Evolutionary conservation across 92 coral and sea anemone genomes (phyloP), one percentile per base, ranked within the genome.

Genomic region (Bergia sp.): DNA sequence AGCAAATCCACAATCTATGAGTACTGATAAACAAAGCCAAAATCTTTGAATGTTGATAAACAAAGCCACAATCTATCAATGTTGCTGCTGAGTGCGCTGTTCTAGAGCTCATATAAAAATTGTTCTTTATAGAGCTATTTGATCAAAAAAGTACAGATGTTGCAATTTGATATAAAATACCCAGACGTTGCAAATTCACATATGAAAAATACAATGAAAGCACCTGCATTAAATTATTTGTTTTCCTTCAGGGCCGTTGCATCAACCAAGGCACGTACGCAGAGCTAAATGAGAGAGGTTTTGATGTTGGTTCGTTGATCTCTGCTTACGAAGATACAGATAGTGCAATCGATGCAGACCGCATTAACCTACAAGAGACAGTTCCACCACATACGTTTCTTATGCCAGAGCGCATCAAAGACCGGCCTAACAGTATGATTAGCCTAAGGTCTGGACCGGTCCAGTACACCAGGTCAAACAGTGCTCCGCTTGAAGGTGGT

Each of bases 251-350:
- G 98, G 98, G 98, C n/a, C 87, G 90, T 21, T 93, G 95, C 39
- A 90, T 95, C 39, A 94, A 93, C 16, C 94, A 89, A 85, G 98
- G 96, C 39, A 88, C 92, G 2, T 86, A 88, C 39, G 86, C 89
- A 71, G 93, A 95, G 37, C 88, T 95, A 40, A 41, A 16, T 38
- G 87, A 86, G 13, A 72, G 80, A 39, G 95, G 96, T 69, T 88
- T 95, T 66, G 98, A 95, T 89, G 94, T 95, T 12, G 83, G 86
- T 82, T 95, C 98, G 0, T 72, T 95, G 29, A 77, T 93, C 53
- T 92, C 95, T 7, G 75, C 87, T n/a, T 93, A 92, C 58, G 87
- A 88, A 69, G 95, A 90, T 43, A 39, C 65, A 16, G 94, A 91
- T 73, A 91, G 88, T 55, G 77, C 82, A 57, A 57, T 89, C 69